Evolutionary conservation across 2,113 vertebrate species (phyloP).

Genomic region (Periophthalmodon schlosseri): DNA sequence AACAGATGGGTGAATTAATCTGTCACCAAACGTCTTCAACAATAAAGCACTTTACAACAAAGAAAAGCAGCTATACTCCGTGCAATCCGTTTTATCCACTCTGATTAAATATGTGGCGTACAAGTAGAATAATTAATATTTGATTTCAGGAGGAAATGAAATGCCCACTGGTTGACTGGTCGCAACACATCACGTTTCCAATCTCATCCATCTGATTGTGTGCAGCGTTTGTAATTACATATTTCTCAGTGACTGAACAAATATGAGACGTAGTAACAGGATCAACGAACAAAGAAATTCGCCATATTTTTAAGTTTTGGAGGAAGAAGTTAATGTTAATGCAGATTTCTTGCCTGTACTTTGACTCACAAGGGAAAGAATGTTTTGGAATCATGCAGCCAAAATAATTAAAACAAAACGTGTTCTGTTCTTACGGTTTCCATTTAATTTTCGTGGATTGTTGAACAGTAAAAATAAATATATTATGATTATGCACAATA

Average conservation of each 20-base stretch:
- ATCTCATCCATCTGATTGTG: constrained; percentile 34
- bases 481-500: no score
- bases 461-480: no score
- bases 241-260: constrained; percentile 13
- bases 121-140: constrained; percentile 25
- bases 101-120: constrained; percentile 11
- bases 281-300: neutral
- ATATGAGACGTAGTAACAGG: neutral
- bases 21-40: neutral
- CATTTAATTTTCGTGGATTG: no score
- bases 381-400: neutral
- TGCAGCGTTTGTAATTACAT: constrained; percentile 26
- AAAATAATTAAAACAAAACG: neutral
- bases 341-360: neutral
- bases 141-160: constrained; percentile 27
- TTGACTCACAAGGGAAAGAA: neutral
- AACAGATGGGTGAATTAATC: constrained; percentile 3
- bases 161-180: constrained; percentile 28
- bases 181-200: constrained; percentile 19
- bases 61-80: neutral
- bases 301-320: neutral
- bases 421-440: no score
- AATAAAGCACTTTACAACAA: constrained; percentile 4
- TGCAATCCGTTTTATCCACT: neutral
- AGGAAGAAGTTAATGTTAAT: neutral